A percentile compares a stretch with the other conserved stretches of the same genome.
Conservation (phyloP, 92 coral and sea anemone species). For the Galaxea fascicularis region DNA sequence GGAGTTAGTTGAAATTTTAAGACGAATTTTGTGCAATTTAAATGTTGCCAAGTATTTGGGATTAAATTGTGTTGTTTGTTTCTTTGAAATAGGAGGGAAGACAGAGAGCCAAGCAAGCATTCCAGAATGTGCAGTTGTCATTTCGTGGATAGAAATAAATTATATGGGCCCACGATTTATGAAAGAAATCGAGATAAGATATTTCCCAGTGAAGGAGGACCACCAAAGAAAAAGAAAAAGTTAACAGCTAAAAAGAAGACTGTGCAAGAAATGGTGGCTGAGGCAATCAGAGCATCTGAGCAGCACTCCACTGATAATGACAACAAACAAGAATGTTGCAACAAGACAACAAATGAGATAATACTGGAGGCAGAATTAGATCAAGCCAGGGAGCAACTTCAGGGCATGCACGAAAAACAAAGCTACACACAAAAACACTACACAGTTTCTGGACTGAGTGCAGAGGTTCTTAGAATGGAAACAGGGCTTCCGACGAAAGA, state of each 20-base stretch:
- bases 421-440: background rate
- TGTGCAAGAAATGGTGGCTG: background rate
- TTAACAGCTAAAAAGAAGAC: background rate
- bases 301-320: background rate
- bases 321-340: too few relatives aligned
- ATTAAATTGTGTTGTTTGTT: conserved; percentile 24
- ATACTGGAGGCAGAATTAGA: too few relatives aligned
- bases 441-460: background rate
- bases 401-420: background rate
- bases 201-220: background rate
- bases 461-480: background rate
- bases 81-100: conserved; percentile 29
- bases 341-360: too few relatives aligned
- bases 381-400: background rate
- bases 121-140: conserved; percentile 4
- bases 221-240: background rate
- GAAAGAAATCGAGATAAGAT: background rate
- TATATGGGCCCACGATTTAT: background rate
- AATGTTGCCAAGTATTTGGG: conserved; percentile 13
- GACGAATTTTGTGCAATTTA: conserved; percentile 18
- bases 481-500: background rate
- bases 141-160: background rate
- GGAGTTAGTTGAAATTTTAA: too few relatives aligned
- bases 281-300: background rate
- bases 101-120: conserved; percentile 18